These are phyloP conservation scores for Tinea pellionella DNA, from an alignment of 2,888 invertebrate genomes.

Conservation along the genomic window DNA sequence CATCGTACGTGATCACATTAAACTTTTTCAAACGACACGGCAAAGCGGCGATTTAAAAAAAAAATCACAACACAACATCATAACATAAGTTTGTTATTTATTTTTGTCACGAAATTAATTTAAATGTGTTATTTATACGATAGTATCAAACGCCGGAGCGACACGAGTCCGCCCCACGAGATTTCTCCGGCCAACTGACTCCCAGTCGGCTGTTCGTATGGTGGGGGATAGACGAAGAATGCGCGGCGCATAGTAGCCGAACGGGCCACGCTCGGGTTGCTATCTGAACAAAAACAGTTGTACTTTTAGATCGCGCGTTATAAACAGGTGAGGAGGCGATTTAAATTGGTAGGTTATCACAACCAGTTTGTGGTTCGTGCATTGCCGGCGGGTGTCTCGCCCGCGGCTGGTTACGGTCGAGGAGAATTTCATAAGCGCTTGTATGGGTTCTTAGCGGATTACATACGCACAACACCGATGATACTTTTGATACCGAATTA, in stretches of 20 bases:
- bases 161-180: slow-evolving; percentile 42
- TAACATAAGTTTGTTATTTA: slow-evolving; percentile 32
- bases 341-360: slow-evolving; percentile 41
- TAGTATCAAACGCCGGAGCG: slow-evolving; percentile 40
- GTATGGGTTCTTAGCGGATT: slow-evolving; percentile 10
- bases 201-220: slow-evolving; percentile 40
- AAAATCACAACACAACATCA: slow-evolving; percentile 21
- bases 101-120: slow-evolving; percentile 19
- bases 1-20: slow-evolving; percentile 43
- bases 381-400: slow-evolving; percentile 61
- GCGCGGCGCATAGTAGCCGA: slow-evolving; percentile 61
- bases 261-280: slow-evolving; percentile 49
- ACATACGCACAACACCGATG: slow-evolving; percentile 7
- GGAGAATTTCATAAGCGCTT: slow-evolving; percentile 28
- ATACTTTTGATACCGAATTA: slow-evolving; percentile 3
- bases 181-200: slow-evolving; percentile 55
- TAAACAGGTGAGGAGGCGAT: slow-evolving; percentile 30
- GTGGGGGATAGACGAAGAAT: slow-evolving; percentile 58
- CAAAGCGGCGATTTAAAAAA: slow-evolving; percentile 43
- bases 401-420: slow-evolving; percentile 31
- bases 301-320: background rate
- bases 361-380: slow-evolving; percentile 64
- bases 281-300: slow-evolving; percentile 35
- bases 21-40: slow-evolving; percentile 23
- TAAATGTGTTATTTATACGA: slow-evolving; percentile 34